Conservation (phyloP, 2,888 invertebrate species). For the Heliconius hortense region DNA sequence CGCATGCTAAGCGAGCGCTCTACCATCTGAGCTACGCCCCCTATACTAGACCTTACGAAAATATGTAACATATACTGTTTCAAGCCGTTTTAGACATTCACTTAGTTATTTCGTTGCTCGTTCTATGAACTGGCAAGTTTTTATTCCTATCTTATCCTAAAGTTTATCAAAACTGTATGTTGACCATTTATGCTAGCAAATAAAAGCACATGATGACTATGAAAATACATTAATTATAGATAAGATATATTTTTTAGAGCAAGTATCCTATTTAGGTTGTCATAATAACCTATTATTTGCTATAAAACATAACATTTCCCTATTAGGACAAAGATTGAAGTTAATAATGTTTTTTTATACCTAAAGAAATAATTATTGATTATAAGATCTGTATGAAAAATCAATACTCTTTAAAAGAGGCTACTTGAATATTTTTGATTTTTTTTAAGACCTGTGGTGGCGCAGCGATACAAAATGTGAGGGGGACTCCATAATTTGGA, state of each 20-base stretch:
- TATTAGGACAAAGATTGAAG: background rate
- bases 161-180: constrained; percentile 37
- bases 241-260: background rate
- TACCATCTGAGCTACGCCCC: constrained; percentile 83
- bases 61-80: background rate
- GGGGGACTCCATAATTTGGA: rapidly evolving
- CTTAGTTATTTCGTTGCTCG: constrained; percentile 44
- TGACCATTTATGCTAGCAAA: constrained; percentile 21
- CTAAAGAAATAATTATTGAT: background rate
- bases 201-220: constrained; percentile 12
- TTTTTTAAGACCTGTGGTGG: too few species aligned
- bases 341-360: background rate
- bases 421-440: too few species aligned
- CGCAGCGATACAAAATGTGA: too few species aligned
- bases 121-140: constrained; percentile 41
- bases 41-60: constrained; percentile 35
- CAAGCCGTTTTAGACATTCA: background rate
- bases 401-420: too few species aligned
- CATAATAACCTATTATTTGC: background rate
- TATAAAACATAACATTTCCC: background rate
- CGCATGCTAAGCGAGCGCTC: constrained; percentile 82
- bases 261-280: background rate
- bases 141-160: constrained; percentile 42
- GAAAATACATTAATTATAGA: background rate
- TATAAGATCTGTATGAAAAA: too few species aligned